These are phyloP conservation scores for Masnerella sp. DNA, from an alignment of 2,888 invertebrate species.

Conservation along the genomic window DNA sequence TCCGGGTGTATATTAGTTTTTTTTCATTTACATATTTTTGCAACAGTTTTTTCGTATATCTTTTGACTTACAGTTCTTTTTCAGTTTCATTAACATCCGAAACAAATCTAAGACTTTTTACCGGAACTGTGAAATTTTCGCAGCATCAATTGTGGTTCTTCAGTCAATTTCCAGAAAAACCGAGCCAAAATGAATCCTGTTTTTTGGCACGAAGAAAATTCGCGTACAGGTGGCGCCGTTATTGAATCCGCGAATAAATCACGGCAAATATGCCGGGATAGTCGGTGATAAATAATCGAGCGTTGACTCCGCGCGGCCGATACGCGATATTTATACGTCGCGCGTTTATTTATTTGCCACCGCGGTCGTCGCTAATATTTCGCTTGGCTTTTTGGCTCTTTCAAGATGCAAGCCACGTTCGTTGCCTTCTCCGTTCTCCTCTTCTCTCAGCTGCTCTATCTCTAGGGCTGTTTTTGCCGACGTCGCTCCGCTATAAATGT, in stretches of 20 bases:
- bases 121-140: too few species aligned
- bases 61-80: too few species aligned
- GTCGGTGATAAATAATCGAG: constrained; percentile 67
- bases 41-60: too few species aligned
- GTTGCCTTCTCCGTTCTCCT: not conserved
- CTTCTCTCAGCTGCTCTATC: constrained; percentile 12
- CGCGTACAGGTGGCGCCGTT: constrained; percentile 49
- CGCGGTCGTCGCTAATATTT: constrained; percentile 28
- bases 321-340: constrained; percentile 43
- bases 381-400: constrained; percentile 43
- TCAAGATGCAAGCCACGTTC: constrained; percentile 50
- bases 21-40: too few species aligned
- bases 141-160: too few species aligned
- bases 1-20: too few species aligned
- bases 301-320: constrained; percentile 57
- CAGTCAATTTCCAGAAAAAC: too few species aligned
- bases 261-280: constrained; percentile 60
- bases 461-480: constrained; percentile 41
- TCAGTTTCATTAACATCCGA: too few species aligned
- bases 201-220: constrained; percentile 28
- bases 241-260: constrained; percentile 65
- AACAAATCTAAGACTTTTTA: too few species aligned
- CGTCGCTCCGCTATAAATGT: constrained; percentile 47
- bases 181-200: too few species aligned
- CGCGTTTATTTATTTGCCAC: constrained; percentile 64